These are phyloP conservation scores for Tridacna crocea DNA, from an alignment of 2,888 invertebrate species.

Conservation along the genomic window DNA sequence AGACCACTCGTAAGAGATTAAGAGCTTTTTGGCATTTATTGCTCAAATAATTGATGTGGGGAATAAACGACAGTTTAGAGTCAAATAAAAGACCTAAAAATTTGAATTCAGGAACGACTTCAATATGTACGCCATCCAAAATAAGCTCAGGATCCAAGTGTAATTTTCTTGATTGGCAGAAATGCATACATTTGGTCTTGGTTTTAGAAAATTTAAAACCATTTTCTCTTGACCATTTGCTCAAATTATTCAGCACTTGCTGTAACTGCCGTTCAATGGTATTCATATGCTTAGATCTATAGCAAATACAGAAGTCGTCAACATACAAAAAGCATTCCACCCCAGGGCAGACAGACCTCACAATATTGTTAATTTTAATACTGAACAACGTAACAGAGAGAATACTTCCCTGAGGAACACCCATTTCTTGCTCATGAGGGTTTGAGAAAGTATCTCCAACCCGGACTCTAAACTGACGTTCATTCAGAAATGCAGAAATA, in stretches of 20 bases:
- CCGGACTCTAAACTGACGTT: constrained; percentile 31
- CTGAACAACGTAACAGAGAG: constrained; percentile 24
- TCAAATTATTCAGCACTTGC: constrained; percentile 24
- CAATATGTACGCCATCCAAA: constrained; percentile 26
- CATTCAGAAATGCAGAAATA: constrained; percentile 27
- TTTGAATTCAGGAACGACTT: constrained; percentile 40
- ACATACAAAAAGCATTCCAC: constrained; percentile 32
- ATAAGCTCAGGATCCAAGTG: constrained; percentile 37
- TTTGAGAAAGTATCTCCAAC: constrained; percentile 27
- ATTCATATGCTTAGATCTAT: constrained; percentile 28
- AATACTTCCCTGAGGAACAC: constrained; percentile 32
- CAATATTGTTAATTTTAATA: constrained; percentile 33
- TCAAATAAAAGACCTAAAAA: constrained; percentile 58
- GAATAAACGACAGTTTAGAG: constrained; percentile 43
- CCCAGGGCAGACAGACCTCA: constrained; percentile 11
- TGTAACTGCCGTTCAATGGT: constrained; percentile 40
- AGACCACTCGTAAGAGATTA: constrained; percentile 48
- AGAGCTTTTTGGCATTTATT: constrained; percentile 46
- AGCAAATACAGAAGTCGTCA: constrained; percentile 31
- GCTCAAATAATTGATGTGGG: constrained; percentile 40
- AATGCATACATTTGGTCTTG: constrained; percentile 52
- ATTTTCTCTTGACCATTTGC: constrained; percentile 37
- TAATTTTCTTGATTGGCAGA: constrained; percentile 31
- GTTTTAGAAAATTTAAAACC: constrained; percentile 50
- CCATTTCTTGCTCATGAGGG: constrained; percentile 25